These are phyloP conservation scores for Cantharis nigra DNA, from an alignment of 2,888 invertebrate genomes.

Conservation along the genomic window DNA sequence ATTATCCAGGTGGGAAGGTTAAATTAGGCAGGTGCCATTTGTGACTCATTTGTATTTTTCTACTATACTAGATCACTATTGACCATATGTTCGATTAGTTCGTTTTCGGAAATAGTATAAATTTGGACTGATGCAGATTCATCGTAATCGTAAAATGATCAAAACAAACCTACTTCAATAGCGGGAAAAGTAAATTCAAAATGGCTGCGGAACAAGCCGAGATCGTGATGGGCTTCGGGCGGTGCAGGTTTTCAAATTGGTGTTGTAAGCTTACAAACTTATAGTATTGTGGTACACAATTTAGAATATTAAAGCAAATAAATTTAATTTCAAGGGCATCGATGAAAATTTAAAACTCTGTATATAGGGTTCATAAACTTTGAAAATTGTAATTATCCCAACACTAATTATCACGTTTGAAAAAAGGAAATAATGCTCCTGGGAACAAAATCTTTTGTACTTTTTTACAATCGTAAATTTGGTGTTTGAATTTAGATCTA, in stretches of 20 bases:
- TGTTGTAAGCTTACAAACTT: neutral
- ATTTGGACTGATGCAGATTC: neutral
- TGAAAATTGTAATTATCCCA: neutral
- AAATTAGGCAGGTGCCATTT: neutral
- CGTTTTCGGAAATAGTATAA: neutral
- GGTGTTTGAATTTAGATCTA: neutral
- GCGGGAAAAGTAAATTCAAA: conserved; percentile 24
- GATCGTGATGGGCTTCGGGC: conserved; percentile 16
- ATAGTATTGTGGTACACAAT: neutral
- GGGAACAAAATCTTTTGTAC: conserved; percentile 2
- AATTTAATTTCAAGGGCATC: neutral
- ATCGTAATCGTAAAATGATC: neutral
- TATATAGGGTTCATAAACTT: neutral
- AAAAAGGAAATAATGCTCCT: conserved; percentile 1
- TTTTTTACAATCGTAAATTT: neutral
- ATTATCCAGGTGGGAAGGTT: neutral
- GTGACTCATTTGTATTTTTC: neutral
- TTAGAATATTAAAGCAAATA: neutral
- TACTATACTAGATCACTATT: neutral
- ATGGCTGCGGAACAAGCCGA: conserved; percentile 17
- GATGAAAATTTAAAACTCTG: neutral
- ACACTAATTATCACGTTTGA: neutral
- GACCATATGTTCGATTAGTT: neutral
- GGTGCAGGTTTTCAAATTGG: conserved; percentile 14
- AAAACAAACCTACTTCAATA: neutral